Percentiles rank a stretch among this genome's conserved stretches.
These are phyloP conservation scores for Blastomussa wellsi DNA, from an alignment of 92 coral and sea anemone genomes.

Conservation along the genomic window DNA sequence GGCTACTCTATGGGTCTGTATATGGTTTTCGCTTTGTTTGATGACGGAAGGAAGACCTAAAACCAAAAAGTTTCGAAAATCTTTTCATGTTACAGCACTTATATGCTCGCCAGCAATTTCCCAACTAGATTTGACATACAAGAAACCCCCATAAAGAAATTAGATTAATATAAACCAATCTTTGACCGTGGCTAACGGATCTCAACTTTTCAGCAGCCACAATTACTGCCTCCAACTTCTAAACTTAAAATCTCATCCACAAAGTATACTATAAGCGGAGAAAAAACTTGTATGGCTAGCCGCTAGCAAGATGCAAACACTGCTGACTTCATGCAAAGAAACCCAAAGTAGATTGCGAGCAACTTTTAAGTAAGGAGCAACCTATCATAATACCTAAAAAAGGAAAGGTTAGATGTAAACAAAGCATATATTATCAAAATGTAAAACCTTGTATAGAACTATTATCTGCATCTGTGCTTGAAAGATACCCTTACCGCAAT, in stretches of 20 bases:
- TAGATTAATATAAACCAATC: not conserved
- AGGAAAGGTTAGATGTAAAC: not conserved
- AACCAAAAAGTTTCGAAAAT: not conserved
- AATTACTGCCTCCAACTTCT: not conserved
- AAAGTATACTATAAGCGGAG: not conserved
- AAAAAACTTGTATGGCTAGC: not conserved
- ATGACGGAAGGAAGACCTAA: conserved; percentile 40
- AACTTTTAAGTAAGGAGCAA: too few species aligned
- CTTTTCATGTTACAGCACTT: not conserved
- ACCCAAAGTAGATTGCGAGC: too few species aligned
- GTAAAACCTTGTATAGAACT: not conserved
- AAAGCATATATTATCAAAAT: not conserved
- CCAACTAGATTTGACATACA: not conserved
- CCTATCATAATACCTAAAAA: too few species aligned
- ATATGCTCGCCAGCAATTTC: not conserved
- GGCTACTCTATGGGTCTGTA: not conserved
- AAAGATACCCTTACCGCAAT: conserved; percentile 61
- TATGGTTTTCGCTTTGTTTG: conserved; percentile 13
- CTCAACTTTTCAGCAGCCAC: not conserved
- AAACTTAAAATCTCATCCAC: not conserved
- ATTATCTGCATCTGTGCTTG: not conserved
- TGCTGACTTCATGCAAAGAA: not conserved
- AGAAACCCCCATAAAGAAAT: not conserved
- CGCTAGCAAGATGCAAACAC: not conserved
- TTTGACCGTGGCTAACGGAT: not conserved